Evolutionary conservation across 1,140 invertebrate species (phyloP), one percentile per base, ranked within the genome.

Genomic region (Papilio helenus): DNA sequence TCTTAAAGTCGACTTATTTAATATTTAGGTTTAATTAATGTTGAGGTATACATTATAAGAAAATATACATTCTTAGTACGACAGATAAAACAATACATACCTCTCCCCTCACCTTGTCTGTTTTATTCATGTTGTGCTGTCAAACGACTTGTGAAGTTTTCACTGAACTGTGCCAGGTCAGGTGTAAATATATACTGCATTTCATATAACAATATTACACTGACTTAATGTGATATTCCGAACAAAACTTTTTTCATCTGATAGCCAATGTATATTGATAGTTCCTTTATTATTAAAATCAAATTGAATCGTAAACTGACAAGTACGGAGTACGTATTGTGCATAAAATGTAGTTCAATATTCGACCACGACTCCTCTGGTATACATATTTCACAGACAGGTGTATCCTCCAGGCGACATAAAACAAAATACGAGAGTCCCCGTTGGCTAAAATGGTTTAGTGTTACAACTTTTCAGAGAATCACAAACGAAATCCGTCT

Each of bases 361-460:
- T 44, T 72, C 29, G 71, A 72, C 61, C 23, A 29, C 61, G 61
- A 65, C 61, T 29, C 20, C 61, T 12, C 20, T 65, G 12, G 61
- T 65, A 29, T 65, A 65, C 61, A 65, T 65, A 65, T 65, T 65
- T 65, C n/a, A 73, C 72, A 46, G 72, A 14, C 72, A 73, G 72
- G 72, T 73, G 39, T 73, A 73, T 26, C 42, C 44, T 73, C 72
- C 29, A 73, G 72, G 44, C 42, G 42, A 49, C 72, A 49, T 73
- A 49, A 73, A 73, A 73, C 72, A 73, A 46, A 73, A 73, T 73
- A 23, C 72, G 42, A 73, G 20, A 73, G 42, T 73, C 72, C 72
- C 72, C 72, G n/a, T 73, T 49, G 72, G 72, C 39, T 73, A 73
- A 49, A 73, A 73, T 73, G 72, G 72, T 73, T 73, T 73, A 73